These are phyloP conservation scores for Nycteola revayana DNA, from an alignment of 2,888 invertebrate species.

Conservation along the genomic window DNA sequence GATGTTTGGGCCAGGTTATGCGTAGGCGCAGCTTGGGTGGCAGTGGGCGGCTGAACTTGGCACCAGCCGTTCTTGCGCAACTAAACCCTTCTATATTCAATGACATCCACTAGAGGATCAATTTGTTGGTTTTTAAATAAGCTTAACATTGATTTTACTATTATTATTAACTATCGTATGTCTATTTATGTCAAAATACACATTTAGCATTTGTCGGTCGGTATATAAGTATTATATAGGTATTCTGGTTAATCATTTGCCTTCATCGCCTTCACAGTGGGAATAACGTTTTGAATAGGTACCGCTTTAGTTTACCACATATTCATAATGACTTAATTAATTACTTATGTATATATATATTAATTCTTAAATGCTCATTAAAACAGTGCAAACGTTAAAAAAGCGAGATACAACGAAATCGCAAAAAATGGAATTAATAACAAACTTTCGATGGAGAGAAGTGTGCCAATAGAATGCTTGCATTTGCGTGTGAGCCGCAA, in stretches of 20 bases:
- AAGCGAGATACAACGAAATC: slow-evolving; percentile 48
- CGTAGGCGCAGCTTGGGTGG: slow-evolving; percentile 62
- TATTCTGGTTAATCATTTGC: too few species aligned
- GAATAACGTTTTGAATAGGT: too few species aligned
- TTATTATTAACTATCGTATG: too few species aligned
- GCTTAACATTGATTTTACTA: slow-evolving; percentile 17
- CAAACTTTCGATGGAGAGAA: slow-evolving; percentile 69
- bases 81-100: slow-evolving; percentile 54
- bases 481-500: slow-evolving; percentile 46
- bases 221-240: too few species aligned
- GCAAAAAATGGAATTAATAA: slow-evolving; percentile 67
- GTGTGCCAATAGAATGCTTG: slow-evolving; percentile 65
- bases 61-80: slow-evolving; percentile 56
- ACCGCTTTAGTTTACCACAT: too few species aligned
- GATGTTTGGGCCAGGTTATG: slow-evolving; percentile 35
- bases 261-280: too few species aligned
- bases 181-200: too few species aligned
- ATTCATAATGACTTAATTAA: too few species aligned
- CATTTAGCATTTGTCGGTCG: too few species aligned
- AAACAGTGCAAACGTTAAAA: slow-evolving; percentile 49
- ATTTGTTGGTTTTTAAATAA: slow-evolving; percentile 8
- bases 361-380: slow-evolving; percentile 47
- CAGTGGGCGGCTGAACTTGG: slow-evolving; percentile 70
- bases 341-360: slow-evolving; percentile 21
- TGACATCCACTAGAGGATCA: slow-evolving; percentile 26